Evolutionary conservation across 2,888 invertebrate genomes (phyloP), one percentile per base, ranked within the genome.

Genomic region (Merodon equestris): DNA sequence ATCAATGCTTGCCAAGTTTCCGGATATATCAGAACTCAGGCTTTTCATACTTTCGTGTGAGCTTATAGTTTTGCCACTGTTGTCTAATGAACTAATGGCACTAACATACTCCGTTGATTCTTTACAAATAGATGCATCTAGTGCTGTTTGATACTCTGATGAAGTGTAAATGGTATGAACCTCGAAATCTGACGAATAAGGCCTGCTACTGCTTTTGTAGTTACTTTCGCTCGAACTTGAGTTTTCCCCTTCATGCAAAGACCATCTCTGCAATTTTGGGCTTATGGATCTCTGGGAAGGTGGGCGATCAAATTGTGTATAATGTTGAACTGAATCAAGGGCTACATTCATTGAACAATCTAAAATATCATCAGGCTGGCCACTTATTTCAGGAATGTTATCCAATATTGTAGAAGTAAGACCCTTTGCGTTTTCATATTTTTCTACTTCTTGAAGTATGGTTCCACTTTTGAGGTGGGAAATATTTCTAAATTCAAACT

Each of bases 21-120:
- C 96, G 0, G 96, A 96, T 82, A 95, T 95, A 88, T 96, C 94
- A 1, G 96, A 97, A 85, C 96, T 96, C 47, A 97, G 90, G 72
- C 96, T 96, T 86, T 94, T 95, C 93, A 96, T 95, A 81, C 96
- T 96, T 86, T 96, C 96, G 83, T 95, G 93, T 0, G 96, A 96
- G 86, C 96, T 96, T n/a, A 88, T 87, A 0, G 88, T 86, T 60
- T 86, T 87, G 1, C 88, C 88, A 68, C 88, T 88, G 53, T 82
- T 83, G 1, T 87, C 86, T 74, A 96, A 90, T n/a, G 95, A 94
- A 84, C 95, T 95, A 0, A 93, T 93, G 0, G 97, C 97, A 56
- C 96, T 96, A 42, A 93, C 93, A 86, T 95, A 97, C 84, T 97
- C 96, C 82, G 94, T 94, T 0, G 96, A 95, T 14, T 95, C 95